These are phyloP conservation scores for Coilia nasus DNA, from an alignment of 2,797 vertebrate species.

Conservation along the genomic window DNA sequence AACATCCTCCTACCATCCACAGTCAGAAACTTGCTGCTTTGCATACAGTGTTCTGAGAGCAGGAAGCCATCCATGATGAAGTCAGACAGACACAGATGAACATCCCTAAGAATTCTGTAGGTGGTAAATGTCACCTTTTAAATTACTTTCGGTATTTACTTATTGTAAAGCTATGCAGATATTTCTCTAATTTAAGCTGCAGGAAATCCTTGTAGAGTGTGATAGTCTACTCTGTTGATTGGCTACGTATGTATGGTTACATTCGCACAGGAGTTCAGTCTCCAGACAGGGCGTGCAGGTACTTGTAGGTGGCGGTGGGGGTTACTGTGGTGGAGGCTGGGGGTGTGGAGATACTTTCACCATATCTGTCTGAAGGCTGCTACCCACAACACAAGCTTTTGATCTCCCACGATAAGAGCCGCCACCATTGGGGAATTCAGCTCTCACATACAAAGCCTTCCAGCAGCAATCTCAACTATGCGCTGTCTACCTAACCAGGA, in stretches of 20 bases:
- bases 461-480: constrained; percentile 67
- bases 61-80: background rate
- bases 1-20: constrained; percentile 16
- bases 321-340: background rate
- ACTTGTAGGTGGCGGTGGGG: background rate
- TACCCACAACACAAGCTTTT: constrained; percentile 31
- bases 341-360: constrained; percentile 28
- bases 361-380: constrained; percentile 22
- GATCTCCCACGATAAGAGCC: constrained; percentile 37
- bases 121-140: too few species aligned
- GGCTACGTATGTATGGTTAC: background rate
- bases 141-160: too few species aligned
- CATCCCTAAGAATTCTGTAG: background rate
- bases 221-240: background rate
- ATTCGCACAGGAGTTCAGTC: background rate
- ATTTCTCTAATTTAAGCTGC: too few species aligned
- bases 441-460: constrained; percentile 35
- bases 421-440: background rate
- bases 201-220: too few species aligned
- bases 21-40: background rate
- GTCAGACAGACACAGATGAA: background rate
- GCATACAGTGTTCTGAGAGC: background rate
- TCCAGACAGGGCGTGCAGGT: background rate
- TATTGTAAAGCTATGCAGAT: too few species aligned
- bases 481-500: constrained; percentile 46